phyloP scores from a whole-genome alignment of 2,113 vertebrate species.

The Amazona guildingii region DNA sequence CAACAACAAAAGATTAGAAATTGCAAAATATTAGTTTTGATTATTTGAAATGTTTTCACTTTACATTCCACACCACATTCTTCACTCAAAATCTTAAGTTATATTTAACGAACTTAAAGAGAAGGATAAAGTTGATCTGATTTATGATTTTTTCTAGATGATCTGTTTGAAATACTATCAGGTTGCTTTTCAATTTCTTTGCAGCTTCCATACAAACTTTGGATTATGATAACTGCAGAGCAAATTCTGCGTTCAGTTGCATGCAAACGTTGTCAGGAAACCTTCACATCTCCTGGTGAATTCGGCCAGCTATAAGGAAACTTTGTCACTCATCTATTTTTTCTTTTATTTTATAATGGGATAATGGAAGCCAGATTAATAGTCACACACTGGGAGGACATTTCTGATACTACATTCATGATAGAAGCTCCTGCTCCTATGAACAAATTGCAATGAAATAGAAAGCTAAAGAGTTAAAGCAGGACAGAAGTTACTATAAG shows the following conservation, averaged over 20 bases:
- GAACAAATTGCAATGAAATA: neutral
- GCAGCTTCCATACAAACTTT: neutral
- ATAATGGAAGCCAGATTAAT: neutral
- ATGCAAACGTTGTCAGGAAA: neutral
- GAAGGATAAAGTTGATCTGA: neutral
- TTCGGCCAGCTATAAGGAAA: neutral
- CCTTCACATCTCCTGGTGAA: neutral
- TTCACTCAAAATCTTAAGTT: neutral
- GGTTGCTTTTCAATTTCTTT: neutral
- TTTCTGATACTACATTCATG: neutral
- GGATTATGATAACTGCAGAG: neutral
- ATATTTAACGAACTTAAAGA: neutral
- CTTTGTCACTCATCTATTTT: neutral
- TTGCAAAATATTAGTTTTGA: neutral
- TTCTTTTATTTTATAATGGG: neutral
- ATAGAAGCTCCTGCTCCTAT: neutral
- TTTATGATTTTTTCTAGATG: neutral
- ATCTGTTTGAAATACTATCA: neutral
- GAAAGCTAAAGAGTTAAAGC: neutral
- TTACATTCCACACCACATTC: neutral
- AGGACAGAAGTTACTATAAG: neutral
- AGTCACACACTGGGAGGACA: neutral
- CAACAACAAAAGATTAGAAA: neutral
- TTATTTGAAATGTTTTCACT: neutral
- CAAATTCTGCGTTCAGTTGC: neutral